Base-by-base conservation (phyloP, 2,797 vertebrate species). In the Myotis vivesi region DNA sequence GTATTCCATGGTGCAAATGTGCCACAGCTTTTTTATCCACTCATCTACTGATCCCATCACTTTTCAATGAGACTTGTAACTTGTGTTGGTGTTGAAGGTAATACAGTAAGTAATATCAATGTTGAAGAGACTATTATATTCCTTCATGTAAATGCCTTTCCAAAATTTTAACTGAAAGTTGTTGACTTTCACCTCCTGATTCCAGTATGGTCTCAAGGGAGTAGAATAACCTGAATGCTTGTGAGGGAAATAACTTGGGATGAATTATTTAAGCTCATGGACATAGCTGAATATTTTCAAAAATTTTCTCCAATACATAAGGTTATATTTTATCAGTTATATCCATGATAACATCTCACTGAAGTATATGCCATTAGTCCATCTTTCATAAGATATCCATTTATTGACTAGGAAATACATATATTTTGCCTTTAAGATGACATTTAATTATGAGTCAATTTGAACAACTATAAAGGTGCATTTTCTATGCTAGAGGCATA, bases 261-360 rank as follows among this genome's bases (percentile, higher is more conserved):
- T 68, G 94, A 92, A 71, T 51, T 93, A 72, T 81, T 30, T 84
- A 77, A 38, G 17, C 1, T 44, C 33, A 22, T 85, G 28, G 69
- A 91, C 22, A 79, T 41, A 82, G 79, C 8, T 68, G 25, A 73
- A 3, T 94, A 55, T 85, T 85, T 87, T 62, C 25, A 87, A 93
- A 73, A 88, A 1, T 19, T 15, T 87, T 91, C 28, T 69, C 36
- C 4, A 91, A 36, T 23, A 68, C 11, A 41, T 13, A 92, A 8
- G 22, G 19, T 77, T 94, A 69, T 55, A 69, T 55, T 92, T 92
- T 79, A 83, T 87, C 80, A 87, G 30, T 59, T 76, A 6, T 71
- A 71, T 76, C 69, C 41, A 49, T 72, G 30, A 68, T 76, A 81
- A 81, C 28, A 80, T 84, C 46, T 94, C 53, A 80, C 25, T 33